phyloP scores from a whole-genome alignment of 2,113 vertebrate species.

The Tamias sibiricus region DNA sequence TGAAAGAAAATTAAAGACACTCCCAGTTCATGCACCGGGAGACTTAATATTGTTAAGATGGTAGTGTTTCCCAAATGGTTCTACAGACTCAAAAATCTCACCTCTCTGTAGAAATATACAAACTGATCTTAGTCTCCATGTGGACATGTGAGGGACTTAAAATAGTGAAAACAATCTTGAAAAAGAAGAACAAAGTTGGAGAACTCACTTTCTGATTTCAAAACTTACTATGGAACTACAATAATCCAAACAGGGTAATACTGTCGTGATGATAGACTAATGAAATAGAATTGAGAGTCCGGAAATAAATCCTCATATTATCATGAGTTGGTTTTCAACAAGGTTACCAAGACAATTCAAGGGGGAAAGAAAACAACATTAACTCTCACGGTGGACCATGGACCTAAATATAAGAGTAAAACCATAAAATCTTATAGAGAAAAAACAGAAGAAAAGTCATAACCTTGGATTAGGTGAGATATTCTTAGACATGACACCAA shows the following conservation, averaged over 20 bases:
- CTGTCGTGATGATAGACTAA: background rate
- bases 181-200: constrained; percentile 1
- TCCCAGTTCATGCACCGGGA: background rate
- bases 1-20: background rate
- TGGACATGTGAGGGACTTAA: background rate
- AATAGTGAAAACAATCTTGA: background rate
- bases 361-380: background rate
- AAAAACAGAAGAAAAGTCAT: background rate
- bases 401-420: background rate
- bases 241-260: background rate
- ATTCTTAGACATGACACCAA: background rate
- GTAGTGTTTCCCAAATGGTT: background rate
- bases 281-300: background rate
- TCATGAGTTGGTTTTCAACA: background rate
- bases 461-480: background rate
- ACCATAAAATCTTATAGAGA: background rate
- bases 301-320: background rate
- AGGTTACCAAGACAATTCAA: background rate
- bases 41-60: background rate
- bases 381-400: background rate
- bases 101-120: background rate
- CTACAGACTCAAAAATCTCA: background rate
- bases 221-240: background rate
- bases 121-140: background rate
- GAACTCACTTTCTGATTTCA: background rate